Evolutionary conservation across 1,140 invertebrate species (phyloP).

Genomic region (Chelonus insularis): DNA sequence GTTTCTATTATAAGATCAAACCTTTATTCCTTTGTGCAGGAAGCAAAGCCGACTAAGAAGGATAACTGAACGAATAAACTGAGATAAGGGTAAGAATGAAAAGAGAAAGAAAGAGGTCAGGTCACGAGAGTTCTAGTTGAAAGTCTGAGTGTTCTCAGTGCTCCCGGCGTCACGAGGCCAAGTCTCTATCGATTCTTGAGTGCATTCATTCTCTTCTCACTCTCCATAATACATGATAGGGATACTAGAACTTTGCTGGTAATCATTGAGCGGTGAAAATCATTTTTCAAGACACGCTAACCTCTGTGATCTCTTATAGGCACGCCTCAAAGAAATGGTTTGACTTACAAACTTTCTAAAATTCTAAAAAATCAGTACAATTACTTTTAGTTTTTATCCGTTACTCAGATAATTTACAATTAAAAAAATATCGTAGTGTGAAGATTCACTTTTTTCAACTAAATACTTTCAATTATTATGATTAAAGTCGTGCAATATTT

Average conservation of each 20-base stretch:
- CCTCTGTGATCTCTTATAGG: too few species aligned
- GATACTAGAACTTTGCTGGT: not conserved
- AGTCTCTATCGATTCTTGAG: conserved; percentile 14
- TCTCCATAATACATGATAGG: not conserved
- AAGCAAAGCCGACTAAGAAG: not conserved
- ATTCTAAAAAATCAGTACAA: too few species aligned
- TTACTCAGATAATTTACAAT: too few species aligned
- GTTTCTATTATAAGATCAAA: too few species aligned
- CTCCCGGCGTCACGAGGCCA: conserved; percentile 21
- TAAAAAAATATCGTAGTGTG: too few species aligned
- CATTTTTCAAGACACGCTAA: not conserved
- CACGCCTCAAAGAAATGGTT: too few species aligned
- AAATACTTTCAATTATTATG: too few species aligned
- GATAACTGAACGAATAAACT: not conserved
- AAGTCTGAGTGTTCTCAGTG: conserved; percentile 18
- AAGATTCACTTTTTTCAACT: too few species aligned
- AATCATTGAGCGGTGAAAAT: not conserved
- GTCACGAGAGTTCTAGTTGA: conserved; percentile 20
- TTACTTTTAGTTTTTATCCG: too few species aligned
- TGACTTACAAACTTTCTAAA: too few species aligned
- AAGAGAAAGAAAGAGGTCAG: conserved; percentile 6
- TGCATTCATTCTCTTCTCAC: conserved; percentile 7
- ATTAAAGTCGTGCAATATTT: too few species aligned
- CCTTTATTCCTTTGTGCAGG: too few species aligned
- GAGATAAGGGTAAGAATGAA: not conserved